phyloP scores from a whole-genome alignment of 2,113 vertebrate genomes.

The Holacanthus passer region DNA sequence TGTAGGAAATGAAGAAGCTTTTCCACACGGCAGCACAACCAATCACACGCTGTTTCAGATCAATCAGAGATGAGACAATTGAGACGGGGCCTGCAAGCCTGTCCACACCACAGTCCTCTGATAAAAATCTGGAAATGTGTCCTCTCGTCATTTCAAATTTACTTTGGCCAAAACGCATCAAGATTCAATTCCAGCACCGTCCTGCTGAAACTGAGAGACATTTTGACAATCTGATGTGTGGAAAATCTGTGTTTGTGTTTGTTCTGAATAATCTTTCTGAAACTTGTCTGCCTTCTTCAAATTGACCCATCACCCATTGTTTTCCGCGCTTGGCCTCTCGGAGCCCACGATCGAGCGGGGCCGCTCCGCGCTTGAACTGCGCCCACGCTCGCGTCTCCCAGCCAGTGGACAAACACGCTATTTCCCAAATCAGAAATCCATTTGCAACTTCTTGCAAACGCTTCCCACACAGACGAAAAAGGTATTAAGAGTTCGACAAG shows the following conservation, averaged over 20 bases:
- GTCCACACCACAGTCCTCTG: not conserved
- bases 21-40: not conserved
- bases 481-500: conserved; percentile 35
- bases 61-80: not conserved
- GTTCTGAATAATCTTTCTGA: conserved; percentile 33
- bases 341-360: conserved; percentile 56
- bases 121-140: not conserved
- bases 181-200: not conserved
- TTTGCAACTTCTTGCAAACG: conserved; percentile 62
- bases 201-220: not conserved
- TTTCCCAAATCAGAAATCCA: conserved; percentile 74
- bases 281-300: conserved; percentile 50
- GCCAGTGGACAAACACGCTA: conserved; percentile 64
- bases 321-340: conserved; percentile 56
- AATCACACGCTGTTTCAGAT: not conserved
- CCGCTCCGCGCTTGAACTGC: conserved; percentile 51
- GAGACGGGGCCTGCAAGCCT: not conserved
- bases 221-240: not conserved
- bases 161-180: not conserved
- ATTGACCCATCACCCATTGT: conserved; percentile 59
- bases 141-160: not conserved
- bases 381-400: conserved; percentile 65
- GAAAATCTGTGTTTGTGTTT: conserved; percentile 3
- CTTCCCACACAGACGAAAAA: conserved; percentile 67
- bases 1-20: not conserved